Conservation (phyloP, 2,888 invertebrate genomes). For the Microctonus aethiopoides region DNA sequence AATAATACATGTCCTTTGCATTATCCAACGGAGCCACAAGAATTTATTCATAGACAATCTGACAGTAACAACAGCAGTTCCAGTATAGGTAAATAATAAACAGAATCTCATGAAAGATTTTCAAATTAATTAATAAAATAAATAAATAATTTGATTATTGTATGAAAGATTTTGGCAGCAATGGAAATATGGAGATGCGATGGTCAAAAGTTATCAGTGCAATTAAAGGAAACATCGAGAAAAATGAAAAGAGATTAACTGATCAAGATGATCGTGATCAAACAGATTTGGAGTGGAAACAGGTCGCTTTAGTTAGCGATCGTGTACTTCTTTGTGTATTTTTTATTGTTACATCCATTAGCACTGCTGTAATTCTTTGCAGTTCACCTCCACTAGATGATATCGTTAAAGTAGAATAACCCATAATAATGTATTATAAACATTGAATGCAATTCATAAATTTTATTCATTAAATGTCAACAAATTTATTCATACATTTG, state of each 20-base stretch:
- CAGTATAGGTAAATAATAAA: conserved; percentile 47
- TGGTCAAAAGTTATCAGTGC: conserved; percentile 76
- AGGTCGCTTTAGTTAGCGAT: conserved; percentile 83
- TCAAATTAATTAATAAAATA: background rate
- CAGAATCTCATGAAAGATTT: background rate
- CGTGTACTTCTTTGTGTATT: conserved; percentile 81
- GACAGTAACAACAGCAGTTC: conserved; percentile 52
- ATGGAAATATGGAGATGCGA: conserved; percentile 72
- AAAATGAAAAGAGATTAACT: conserved; percentile 81
- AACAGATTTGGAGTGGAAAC: conserved; percentile 87
- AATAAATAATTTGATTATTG: background rate
- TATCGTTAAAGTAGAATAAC: conserved; percentile 36
- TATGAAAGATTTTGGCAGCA: conserved; percentile 51
- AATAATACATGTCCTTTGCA: conserved; percentile 57
- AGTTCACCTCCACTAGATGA: conserved; percentile 71
- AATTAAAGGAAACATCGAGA: conserved; percentile 81
- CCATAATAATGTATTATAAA: conserved; percentile 1
- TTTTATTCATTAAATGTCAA: background rate
- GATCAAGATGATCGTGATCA: conserved; percentile 84
- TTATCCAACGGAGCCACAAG: conserved; percentile 55
- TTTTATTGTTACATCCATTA: conserved; percentile 79
- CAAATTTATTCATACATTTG: background rate
- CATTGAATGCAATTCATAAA: background rate
- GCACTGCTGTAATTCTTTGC: conserved; percentile 83
- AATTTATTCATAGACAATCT: conserved; percentile 45